Evolutionary conservation across 1,140 invertebrate genomes (phyloP).

Genomic region (Drosophila parabipectinata): DNA sequence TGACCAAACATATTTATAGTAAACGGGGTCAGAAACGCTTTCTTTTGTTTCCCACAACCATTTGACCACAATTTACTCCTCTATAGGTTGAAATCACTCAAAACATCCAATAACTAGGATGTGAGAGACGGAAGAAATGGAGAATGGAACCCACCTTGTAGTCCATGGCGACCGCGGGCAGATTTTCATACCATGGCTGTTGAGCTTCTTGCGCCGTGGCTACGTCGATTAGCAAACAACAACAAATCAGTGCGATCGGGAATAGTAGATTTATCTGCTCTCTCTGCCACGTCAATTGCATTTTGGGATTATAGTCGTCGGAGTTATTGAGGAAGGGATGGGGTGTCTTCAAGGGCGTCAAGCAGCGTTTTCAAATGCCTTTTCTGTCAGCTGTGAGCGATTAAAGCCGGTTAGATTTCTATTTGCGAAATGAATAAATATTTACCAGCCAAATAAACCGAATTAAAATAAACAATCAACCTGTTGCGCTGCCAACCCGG

Average conservation of each 20-base stretch:
- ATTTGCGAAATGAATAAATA: conserved; percentile 38
- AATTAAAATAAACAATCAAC: conserved; percentile 57
- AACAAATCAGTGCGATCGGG: conserved; percentile 50
- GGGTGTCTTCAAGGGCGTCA: conserved; percentile 1
- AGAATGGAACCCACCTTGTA: conserved; percentile 87
- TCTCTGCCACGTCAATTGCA: conserved; percentile 82
- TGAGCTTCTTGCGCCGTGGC: conserved; percentile 63
- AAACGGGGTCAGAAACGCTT: not conserved
- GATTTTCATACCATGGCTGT: conserved; percentile 89
- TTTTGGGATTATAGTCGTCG: conserved; percentile 46
- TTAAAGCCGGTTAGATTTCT: conserved; percentile 40
- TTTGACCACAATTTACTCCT: not conserved
- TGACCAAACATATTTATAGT: not conserved
- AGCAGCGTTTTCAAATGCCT: not conserved
- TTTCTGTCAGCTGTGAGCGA: conserved; percentile 15
- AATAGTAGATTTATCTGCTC: conserved; percentile 49
- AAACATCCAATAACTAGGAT: not conserved
- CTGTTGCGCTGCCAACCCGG: conserved; percentile 49
- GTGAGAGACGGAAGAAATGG: not conserved
- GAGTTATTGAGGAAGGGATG: conserved; percentile 3
- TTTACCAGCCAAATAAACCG: conserved; percentile 19
- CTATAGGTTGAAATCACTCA: not conserved
- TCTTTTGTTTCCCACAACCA: not conserved
- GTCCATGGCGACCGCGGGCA: conserved; percentile 96
- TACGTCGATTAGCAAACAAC: conserved; percentile 42